phyloP scores from a whole-genome alignment of 1,140 invertebrate genomes.

The Zophobas atratus region DNA sequence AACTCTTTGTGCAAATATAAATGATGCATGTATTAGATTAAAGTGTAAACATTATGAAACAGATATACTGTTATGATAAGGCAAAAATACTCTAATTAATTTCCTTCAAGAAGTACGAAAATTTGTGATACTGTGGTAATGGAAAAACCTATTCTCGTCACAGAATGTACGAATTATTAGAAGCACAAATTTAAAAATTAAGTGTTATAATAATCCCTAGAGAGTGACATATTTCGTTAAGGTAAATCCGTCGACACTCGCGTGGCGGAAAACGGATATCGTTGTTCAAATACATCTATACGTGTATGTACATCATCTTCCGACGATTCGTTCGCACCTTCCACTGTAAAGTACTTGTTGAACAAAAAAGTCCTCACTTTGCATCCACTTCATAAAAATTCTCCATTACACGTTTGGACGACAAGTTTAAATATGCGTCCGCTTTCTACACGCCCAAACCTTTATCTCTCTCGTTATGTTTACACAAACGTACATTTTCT shows the following conservation, averaged over 20 bases:
- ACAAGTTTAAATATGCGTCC: conserved; percentile 46
- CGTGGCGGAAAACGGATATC: conserved; percentile 59
- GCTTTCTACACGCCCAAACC: conserved; percentile 33
- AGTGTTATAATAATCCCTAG: too few species aligned
- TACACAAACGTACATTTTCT: neutral
- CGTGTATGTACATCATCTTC: conserved; percentile 54
- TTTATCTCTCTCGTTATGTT: conserved; percentile 45
- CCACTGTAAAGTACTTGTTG: conserved; percentile 48
- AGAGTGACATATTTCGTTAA: neutral
- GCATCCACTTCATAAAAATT: neutral
- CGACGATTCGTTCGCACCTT: conserved; percentile 54
- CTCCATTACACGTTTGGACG: conserved; percentile 38
- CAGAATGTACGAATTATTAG: too few species aligned
- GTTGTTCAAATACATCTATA: conserved; percentile 58
- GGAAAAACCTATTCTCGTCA: too few species aligned
- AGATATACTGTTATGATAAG: too few species aligned
- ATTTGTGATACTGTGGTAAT: too few species aligned
- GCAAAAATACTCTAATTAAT: too few species aligned
- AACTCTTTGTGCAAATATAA: too few species aligned
- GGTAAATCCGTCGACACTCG: conserved; percentile 53
- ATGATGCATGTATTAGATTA: too few species aligned
- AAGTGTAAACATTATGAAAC: too few species aligned
- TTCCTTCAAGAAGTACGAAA: too few species aligned
- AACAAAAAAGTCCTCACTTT: conserved; percentile 44
- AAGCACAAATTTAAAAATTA: too few species aligned